These are phyloP conservation scores for Drosophila quadrilineata DNA, from an alignment of 1,140 invertebrate species.

Conservation along the genomic window DNA sequence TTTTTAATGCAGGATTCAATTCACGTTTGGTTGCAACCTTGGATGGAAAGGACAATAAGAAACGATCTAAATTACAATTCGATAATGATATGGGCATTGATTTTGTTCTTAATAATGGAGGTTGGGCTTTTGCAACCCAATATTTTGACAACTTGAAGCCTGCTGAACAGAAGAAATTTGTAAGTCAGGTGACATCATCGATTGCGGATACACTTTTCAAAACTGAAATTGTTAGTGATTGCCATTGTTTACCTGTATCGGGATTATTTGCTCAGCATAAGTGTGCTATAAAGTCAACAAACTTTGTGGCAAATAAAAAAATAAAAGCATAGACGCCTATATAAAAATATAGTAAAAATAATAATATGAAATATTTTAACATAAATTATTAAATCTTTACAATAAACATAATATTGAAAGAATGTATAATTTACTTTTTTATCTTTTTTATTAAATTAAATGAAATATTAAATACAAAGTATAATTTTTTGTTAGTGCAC, in stretches of 20 bases:
- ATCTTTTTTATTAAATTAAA: too few species aligned
- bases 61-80: slow-evolving; percentile 82
- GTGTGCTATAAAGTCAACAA: slow-evolving; percentile 66
- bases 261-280: slow-evolving; percentile 67
- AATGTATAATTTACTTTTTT: too few species aligned
- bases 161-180: slow-evolving; percentile 61
- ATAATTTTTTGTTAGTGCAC: too few species aligned
- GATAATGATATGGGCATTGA: slow-evolving; percentile 83
- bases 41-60: slow-evolving; percentile 84
- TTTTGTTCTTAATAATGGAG: slow-evolving; percentile 65
- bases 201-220: slow-evolving; percentile 75
- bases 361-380: too few species aligned
- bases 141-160: slow-evolving; percentile 68
- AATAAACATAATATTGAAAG: too few species aligned
- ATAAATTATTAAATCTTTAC: too few species aligned
- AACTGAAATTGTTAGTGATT: slow-evolving; percentile 70
- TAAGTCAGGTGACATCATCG: slow-evolving; percentile 53
- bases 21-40: slow-evolving; percentile 82
- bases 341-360: too few species aligned
- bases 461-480: too few species aligned
- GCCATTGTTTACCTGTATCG: slow-evolving; percentile 50
- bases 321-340: too few species aligned
- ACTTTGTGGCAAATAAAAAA: slow-evolving; percentile 69
- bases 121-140: slow-evolving; percentile 73
- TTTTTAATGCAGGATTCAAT: slow-evolving; percentile 71